phyloP scores from a whole-genome alignment of 2,888 invertebrate genomes.

The Pasiphila rectangulata region DNA sequence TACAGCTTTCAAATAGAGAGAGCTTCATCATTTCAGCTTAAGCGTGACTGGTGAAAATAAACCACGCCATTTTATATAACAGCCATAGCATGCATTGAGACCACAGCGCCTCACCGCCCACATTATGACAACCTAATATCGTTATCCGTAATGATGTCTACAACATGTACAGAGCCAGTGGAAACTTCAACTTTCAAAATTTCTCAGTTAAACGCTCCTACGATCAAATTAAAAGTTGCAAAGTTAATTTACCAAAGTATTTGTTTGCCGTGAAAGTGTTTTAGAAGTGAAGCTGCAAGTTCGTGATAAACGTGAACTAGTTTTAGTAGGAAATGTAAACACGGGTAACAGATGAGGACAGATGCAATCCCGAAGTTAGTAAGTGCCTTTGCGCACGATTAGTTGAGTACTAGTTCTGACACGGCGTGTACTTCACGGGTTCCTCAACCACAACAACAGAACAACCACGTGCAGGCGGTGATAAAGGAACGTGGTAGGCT shows the following conservation, averaged over 20 bases:
- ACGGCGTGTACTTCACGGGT: too few species aligned
- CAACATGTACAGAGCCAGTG: not conserved
- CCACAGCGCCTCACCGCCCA: not conserved
- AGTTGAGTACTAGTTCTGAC: not conserved
- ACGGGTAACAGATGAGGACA: constrained; percentile 3
- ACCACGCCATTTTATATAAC: not conserved
- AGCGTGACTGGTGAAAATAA: constrained; percentile 1
- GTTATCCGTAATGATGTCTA: not conserved
- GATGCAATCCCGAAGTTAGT: constrained; percentile 1
- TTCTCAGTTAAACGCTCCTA: not conserved
- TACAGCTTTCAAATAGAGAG: constrained; percentile 5
- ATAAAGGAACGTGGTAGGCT: too few species aligned
- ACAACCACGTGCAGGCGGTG: too few species aligned
- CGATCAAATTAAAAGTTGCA: constrained; percentile 1
- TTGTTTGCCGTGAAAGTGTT: not conserved
- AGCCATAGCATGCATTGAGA: not conserved
- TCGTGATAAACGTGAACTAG: constrained; percentile 2
- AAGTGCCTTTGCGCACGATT: not conserved
- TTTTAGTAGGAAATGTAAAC: not conserved
- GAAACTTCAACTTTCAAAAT: constrained; percentile 1
- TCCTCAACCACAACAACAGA: too few species aligned
- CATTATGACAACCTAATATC: not conserved
- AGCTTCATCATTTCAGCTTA: not conserved
- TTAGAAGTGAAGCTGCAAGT: not conserved
- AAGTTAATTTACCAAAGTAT: not conserved